Evolutionary conservation across 2,888 invertebrate genomes (phyloP).

Genomic region (Pyrgus malvae): DNA sequence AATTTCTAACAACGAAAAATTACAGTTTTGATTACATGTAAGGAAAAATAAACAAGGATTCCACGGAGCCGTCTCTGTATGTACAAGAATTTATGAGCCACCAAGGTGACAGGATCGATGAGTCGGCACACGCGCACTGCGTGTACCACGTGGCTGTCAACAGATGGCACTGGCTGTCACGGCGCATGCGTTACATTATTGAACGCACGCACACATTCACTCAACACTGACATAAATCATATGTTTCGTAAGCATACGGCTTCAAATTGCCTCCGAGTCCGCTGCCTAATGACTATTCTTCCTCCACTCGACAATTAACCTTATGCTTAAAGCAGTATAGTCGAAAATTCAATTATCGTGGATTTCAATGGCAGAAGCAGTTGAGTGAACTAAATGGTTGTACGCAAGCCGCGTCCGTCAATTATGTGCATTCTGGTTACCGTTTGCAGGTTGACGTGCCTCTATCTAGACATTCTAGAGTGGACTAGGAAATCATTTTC

Average conservation of each 20-base stretch:
- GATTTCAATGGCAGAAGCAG: conserved; percentile 51
- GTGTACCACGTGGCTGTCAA: conserved; percentile 67
- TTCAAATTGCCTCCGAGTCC: conserved; percentile 63
- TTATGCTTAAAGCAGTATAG: conserved; percentile 33
- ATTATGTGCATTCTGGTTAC: conserved; percentile 60
- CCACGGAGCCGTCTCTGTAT: background rate
- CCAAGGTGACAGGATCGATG: conserved; percentile 58
- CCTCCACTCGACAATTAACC: conserved; percentile 37
- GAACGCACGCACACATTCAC: conserved; percentile 56
- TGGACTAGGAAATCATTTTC: background rate
- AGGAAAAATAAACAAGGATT: background rate
- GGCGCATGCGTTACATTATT: conserved; percentile 73
- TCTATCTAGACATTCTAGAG: conserved; percentile 9
- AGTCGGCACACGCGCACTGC: conserved; percentile 55
- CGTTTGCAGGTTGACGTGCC: conserved; percentile 31
- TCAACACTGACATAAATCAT: conserved; percentile 65
- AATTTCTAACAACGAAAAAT: no score
- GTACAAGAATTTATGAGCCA: conserved; percentile 51
- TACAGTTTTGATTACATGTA: no score
- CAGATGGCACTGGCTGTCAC: conserved; percentile 69
- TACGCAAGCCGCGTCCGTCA: conserved; percentile 61
- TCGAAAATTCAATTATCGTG: conserved; percentile 35
- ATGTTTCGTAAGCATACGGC: conserved; percentile 74
- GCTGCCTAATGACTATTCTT: conserved; percentile 65
- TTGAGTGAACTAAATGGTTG: conserved; percentile 65